Conservation (phyloP, 2,797 vertebrate species). For the Myotis daubentonii region DNA sequence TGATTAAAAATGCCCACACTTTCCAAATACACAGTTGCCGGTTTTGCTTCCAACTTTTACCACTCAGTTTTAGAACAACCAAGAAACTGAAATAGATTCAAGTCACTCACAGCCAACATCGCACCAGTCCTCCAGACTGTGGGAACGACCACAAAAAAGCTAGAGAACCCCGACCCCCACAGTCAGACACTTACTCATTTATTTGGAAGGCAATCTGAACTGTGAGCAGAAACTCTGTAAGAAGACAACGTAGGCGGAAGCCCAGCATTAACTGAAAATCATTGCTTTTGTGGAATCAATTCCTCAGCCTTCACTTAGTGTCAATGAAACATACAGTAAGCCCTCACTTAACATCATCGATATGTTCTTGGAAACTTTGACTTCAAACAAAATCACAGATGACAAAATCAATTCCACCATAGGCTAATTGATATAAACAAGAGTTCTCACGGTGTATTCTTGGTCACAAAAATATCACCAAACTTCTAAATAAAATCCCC, state of each 20-base stretch:
- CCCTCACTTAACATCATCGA: neutral
- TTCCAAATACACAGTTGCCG: neutral
- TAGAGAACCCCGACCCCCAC: neutral
- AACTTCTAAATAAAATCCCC: neutral
- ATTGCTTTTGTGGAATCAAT: slow-evolving; percentile 56
- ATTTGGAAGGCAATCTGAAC: neutral
- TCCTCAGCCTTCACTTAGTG: slow-evolving; percentile 39
- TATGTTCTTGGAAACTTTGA: neutral
- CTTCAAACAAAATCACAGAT: neutral
- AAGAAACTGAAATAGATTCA: slow-evolving; percentile 11
- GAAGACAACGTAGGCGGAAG: neutral
- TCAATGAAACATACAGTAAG: slow-evolving; percentile 26
- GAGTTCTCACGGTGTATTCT: neutral
- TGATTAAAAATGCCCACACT: slow-evolving; percentile 11
- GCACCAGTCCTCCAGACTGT: neutral
- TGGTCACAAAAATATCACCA: neutral
- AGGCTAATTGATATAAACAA: neutral
- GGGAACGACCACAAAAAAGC: neutral
- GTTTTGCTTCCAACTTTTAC: slow-evolving; percentile 12
- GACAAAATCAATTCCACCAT: neutral
- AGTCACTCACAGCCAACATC: neutral
- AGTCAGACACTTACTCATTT: neutral
- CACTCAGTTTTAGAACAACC: neutral
- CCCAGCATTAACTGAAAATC: slow-evolving; percentile 16
- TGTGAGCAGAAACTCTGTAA: neutral